Conservation (phyloP, 2,888 invertebrate species). For the Agrotis exclamationis region DNA sequence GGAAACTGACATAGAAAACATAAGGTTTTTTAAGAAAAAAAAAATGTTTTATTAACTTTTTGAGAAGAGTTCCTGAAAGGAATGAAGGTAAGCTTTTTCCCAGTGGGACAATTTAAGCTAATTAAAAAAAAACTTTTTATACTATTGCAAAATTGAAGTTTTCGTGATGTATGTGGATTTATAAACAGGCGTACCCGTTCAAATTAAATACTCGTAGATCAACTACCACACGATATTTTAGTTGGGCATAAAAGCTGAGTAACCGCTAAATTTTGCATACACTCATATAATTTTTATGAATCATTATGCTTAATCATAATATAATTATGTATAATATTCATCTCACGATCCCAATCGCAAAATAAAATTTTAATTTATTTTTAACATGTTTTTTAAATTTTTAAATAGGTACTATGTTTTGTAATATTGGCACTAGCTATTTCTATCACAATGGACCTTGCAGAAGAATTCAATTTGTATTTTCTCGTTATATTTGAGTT, state of each 20-base stretch:
- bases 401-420: constrained; percentile 36
- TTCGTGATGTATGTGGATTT: not conserved
- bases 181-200: too few relatives aligned
- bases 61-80: too few relatives aligned
- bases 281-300: too few relatives aligned
- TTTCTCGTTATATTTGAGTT: constrained; percentile 54
- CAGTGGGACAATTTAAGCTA: too few relatives aligned
- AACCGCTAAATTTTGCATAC: constrained; percentile 23
- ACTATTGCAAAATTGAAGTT: not conserved
- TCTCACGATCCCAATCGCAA: constrained; percentile 50
- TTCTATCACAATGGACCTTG: constrained; percentile 87
- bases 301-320: too few relatives aligned
- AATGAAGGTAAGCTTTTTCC: too few relatives aligned
- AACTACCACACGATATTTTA: not conserved
- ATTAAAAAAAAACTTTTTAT: not conserved
- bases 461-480: constrained; percentile 67
- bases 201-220: not conserved
- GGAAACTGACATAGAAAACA: too few relatives aligned
- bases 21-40: too few relatives aligned
- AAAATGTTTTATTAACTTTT: too few relatives aligned
- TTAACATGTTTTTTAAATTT: constrained; percentile 57
- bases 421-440: constrained; percentile 86
- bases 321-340: too few relatives aligned
- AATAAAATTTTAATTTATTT: constrained; percentile 50
- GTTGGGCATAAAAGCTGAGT: not conserved